A percentile compares a stretch with the other conserved stretches of the same genome.
These are phyloP conservation scores for Diaperis boleti DNA, from an alignment of 2,888 invertebrate species.

Conservation along the genomic window DNA sequence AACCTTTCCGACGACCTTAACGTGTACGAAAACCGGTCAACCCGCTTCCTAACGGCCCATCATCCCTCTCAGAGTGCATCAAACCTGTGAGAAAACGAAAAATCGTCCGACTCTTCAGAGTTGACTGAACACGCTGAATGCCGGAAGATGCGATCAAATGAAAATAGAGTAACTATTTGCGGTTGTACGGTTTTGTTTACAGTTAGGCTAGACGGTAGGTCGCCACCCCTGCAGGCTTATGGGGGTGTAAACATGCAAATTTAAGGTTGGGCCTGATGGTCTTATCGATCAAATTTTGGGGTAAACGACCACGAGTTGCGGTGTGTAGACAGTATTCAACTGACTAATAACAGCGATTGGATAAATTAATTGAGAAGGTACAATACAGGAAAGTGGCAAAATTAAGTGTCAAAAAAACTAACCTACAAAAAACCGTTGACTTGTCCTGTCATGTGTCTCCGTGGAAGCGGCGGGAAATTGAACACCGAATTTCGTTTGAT, in stretches of 20 bases:
- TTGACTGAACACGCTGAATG: constrained; percentile 15
- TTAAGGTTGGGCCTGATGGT: constrained; percentile 17
- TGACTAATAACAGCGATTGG: not conserved
- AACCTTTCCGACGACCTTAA: constrained; percentile 5
- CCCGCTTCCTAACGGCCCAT: constrained; percentile 21
- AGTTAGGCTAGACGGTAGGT: not conserved
- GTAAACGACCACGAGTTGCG: not conserved
- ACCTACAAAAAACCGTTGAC: constrained; percentile 13
- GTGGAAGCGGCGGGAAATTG: too few species aligned
- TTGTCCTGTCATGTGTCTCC: not conserved
- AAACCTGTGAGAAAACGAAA: constrained; percentile 14
- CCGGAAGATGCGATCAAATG: too few species aligned
- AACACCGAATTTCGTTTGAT: not conserved
- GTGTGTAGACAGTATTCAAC: not conserved
- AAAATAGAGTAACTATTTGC: not conserved
- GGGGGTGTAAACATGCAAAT: constrained; percentile 31
- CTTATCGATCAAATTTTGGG: constrained; percentile 1
- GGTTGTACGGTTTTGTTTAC: not conserved
- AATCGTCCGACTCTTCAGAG: not conserved
- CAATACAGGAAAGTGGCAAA: not conserved
- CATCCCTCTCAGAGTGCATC: constrained; percentile 4
- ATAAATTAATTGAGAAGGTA: not conserved
- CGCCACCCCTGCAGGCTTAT: not conserved
- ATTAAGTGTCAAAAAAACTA: constrained; percentile 24
- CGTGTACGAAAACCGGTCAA: constrained; percentile 18